These are phyloP conservation scores for Streptopelia turtur DNA, from an alignment of 2,797 vertebrate species.

Conservation along the genomic window DNA sequence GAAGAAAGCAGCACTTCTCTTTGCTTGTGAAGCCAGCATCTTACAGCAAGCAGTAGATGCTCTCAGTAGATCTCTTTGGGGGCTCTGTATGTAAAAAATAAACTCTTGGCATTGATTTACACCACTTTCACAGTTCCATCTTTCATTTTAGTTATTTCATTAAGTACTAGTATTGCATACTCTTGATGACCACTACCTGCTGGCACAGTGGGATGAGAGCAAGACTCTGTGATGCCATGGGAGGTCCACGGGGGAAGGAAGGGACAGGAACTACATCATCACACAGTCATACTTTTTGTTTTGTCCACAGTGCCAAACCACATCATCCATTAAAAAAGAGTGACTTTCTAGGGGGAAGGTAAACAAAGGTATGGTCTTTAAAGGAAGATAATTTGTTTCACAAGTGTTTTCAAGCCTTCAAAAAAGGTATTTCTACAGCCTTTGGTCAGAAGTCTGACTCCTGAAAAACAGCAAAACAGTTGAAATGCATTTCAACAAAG, in stretches of 20 bases:
- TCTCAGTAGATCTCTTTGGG: neutral
- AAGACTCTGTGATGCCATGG: fast-evolving
- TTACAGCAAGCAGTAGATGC: neutral
- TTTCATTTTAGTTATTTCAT: neutral
- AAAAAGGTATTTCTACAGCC: neutral
- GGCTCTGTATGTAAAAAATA: neutral
- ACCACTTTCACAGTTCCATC: neutral
- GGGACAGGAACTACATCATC: neutral
- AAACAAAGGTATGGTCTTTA: neutral
- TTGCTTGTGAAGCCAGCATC: neutral
- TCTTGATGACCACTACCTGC: neutral
- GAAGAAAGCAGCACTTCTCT: neutral
- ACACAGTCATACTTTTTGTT: neutral
- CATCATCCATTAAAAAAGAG: neutral
- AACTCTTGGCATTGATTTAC: neutral
- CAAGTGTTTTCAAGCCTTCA: neutral
- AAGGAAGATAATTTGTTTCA: neutral
- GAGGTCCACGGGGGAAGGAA: neutral
- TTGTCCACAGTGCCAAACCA: neutral
- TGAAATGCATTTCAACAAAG: neutral
- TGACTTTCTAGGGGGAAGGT: neutral
- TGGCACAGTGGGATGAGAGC: neutral
- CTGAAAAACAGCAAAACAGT: neutral
- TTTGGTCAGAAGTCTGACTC: neutral
- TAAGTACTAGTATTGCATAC: neutral